phyloP scores from a whole-genome alignment of 2,113 vertebrate genomes.

The Oreotrochilus melanogaster region DNA sequence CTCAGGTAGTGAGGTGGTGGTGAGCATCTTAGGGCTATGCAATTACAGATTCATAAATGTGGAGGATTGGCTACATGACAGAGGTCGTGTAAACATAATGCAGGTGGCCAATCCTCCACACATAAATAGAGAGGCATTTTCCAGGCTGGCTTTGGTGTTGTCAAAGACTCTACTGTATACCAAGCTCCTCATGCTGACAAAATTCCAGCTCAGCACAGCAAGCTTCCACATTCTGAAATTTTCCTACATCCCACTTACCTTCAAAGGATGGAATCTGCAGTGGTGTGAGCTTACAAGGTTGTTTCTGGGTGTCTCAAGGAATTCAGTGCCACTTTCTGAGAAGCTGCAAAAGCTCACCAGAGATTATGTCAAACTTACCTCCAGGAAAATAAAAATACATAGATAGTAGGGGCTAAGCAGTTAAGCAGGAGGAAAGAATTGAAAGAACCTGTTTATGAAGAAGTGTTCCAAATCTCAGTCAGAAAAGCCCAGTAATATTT shows the following conservation, averaged over 20 bases:
- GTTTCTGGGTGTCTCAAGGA: neutral
- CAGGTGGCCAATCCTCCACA: too few relatives aligned
- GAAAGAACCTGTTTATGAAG: neutral
- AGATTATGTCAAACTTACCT: neutral
- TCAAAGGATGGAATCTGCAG: neutral
- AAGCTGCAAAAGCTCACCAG: neutral
- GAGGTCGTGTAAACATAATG: too few relatives aligned
- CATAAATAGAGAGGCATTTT: neutral
- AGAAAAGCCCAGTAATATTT: neutral
- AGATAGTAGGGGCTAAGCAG: neutral
- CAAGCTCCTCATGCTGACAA: neutral
- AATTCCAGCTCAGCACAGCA: neutral
- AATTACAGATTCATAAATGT: neutral
- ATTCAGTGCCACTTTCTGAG: neutral
- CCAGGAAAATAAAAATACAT: neutral
- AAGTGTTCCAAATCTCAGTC: neutral
- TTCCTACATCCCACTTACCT: neutral
- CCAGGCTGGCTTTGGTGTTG: neutral
- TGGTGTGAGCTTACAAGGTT: neutral
- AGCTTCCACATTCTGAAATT: neutral
- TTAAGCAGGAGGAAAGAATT: neutral
- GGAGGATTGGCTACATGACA: too few relatives aligned
- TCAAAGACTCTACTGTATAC: fast-evolving
- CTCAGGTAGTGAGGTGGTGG: fast-evolving
- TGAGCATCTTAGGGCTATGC: neutral